These are phyloP conservation scores for Andrena camellia DNA, from an alignment of 2,888 invertebrate species.

Conservation along the genomic window DNA sequence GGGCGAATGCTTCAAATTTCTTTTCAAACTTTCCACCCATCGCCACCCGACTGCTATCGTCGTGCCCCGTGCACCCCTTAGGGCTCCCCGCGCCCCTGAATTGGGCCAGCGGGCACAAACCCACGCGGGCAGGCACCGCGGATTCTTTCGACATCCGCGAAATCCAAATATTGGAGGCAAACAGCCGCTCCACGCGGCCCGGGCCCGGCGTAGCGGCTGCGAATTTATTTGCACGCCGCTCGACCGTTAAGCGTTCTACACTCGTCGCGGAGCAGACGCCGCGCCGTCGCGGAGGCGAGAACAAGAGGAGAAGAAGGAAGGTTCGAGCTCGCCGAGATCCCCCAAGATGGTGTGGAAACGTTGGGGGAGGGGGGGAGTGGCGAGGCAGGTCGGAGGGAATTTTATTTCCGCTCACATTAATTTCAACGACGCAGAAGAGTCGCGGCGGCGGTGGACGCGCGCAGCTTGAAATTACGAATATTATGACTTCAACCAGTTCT, in stretches of 20 bases:
- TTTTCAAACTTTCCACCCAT: too few species aligned
- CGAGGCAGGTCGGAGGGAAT: conserved; percentile 69
- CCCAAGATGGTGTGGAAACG: too few species aligned
- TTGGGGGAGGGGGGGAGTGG: conserved; percentile 56
- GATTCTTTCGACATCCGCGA: conserved; percentile 58
- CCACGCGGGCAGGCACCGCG: background rate
- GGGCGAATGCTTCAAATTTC: too few species aligned
- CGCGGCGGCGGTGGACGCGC: conserved; percentile 71
- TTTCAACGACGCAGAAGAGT: conserved; percentile 75
- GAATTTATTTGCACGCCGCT: conserved; percentile 73
- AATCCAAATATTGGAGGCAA: conserved; percentile 73
- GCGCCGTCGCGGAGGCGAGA: conserved; percentile 34
- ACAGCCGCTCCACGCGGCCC: conserved; percentile 49
- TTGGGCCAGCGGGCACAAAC: background rate
- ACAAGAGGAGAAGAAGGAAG: conserved; percentile 42
- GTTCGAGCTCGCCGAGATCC: conserved; percentile 23
- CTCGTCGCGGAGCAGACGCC: conserved; percentile 56
- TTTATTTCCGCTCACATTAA: conserved; percentile 79
- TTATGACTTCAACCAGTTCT: conserved; percentile 84
- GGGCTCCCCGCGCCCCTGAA: background rate
- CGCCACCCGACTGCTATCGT: too few species aligned
- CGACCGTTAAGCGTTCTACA: conserved; percentile 72
- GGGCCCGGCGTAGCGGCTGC: conserved; percentile 28
- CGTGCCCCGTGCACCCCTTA: too few species aligned
- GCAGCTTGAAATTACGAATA: conserved; percentile 84